These are phyloP conservation scores for Micronycteris hirsuta DNA, from an alignment of 2,113 vertebrate genomes.

Conservation along the genomic window DNA sequence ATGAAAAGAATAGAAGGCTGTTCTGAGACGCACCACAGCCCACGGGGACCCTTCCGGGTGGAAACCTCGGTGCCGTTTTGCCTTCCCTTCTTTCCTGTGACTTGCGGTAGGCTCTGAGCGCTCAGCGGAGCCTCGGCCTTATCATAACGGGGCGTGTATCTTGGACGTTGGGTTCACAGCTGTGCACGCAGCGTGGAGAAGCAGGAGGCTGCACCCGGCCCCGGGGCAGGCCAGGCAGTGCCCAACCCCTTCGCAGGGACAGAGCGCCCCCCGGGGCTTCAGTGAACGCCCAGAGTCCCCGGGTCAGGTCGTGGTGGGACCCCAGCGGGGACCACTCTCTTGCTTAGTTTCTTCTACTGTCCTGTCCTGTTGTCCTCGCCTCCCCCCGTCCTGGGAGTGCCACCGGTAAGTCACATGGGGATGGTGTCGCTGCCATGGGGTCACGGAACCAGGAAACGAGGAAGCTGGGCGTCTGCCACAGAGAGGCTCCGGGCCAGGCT, in stretches of 20 bases:
- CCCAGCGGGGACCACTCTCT: not conserved
- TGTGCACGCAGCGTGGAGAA: fast-evolving
- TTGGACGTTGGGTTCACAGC: not conserved
- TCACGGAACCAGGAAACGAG: fast-evolving
- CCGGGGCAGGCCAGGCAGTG: fast-evolving
- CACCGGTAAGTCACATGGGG: not conserved
- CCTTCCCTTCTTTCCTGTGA: fast-evolving
- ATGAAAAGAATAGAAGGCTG: not conserved
- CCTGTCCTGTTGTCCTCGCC: not conserved
- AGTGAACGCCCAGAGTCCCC: not conserved
- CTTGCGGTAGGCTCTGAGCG: no score
- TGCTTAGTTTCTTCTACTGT: not conserved
- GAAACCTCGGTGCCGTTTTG: fast-evolving
- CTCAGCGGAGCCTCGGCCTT: fast-evolving
- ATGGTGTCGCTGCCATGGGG: fast-evolving
- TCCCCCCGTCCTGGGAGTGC: not conserved
- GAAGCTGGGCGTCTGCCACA: fast-evolving
- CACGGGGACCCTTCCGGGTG: fast-evolving
- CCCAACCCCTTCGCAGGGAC: fast-evolving
- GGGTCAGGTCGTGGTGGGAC: fast-evolving
- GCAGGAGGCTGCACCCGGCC: not conserved
- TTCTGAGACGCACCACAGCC: fast-evolving
- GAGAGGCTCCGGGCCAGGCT: not conserved
- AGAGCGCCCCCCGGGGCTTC: no score
- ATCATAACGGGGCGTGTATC: fast-evolving